Base-by-base conservation (phyloP, 2,113 vertebrate genomes). In the Pangasianodon hypophthalmus region DNA sequence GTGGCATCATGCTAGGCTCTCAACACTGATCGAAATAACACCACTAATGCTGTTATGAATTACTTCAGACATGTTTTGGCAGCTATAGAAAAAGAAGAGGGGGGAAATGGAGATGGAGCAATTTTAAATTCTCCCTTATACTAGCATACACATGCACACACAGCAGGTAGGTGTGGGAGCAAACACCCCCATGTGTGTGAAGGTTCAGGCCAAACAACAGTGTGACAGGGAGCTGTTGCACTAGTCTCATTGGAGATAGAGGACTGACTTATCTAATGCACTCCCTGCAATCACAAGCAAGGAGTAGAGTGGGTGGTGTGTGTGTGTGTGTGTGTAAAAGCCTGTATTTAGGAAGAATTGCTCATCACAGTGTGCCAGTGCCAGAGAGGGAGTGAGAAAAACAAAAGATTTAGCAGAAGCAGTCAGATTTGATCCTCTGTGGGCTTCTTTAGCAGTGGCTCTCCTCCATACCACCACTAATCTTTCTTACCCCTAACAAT, bases 261-360 rank as follows among this genome's bases (percentile, higher is more conserved):
- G 69, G 52, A 89, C 69, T 84, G 88, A 85, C 83, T 90, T 80
- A 89, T 89, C 84, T 89, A 89, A 86, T 86, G 73, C 88, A 89
- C 84, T 86, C 84, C 46, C 73, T 89, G 48, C 73, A 86, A 81
- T 89, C 82, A 88, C 29, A 54, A 54, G 58, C 60, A 50, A 85
- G 69, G 67, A 85, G 82, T 41, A 85, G 88, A 80, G 88, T 89
- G 84, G 73, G 88, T 89, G 84, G 88, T 18, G 81, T 46, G 32
- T 75, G 48, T 88, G 50, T 89, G 67, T 75, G 46, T 77, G 52
- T 44, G 32, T 87, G 37, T 89, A 81, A 89, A 89, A 82, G 84
- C 89, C 89, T 86, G 89, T 32, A 79, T 86, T 90, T 64, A 81
- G 41, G 62, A 60, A 64, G 89, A 89, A 90, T 86, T 69, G 89